Evolutionary conservation across 53 echinoderm and acorn worm genomes (phyloP).

Genomic region (Stichopus horrens): DNA sequence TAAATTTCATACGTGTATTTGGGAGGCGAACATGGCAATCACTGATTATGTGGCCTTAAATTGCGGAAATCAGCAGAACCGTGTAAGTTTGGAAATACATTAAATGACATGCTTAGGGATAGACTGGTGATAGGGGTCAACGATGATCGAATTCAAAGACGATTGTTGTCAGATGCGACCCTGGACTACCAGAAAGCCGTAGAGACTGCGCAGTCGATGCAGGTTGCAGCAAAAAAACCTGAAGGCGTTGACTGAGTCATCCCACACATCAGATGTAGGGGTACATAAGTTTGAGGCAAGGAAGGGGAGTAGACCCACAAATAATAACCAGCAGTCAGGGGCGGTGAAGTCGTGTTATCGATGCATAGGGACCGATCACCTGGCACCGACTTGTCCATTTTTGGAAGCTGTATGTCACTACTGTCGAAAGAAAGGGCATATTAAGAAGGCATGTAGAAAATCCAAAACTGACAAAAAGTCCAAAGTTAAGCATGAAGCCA

Average conservation of each 20-base stretch:
- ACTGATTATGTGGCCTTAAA: constrained; percentile 34
- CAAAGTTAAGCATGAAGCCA: neutral
- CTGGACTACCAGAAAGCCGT: too few relatives aligned
- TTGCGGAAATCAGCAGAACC: constrained; percentile 10
- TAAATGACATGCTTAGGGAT: constrained; percentile 50
- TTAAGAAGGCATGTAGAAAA: constrained; percentile 21
- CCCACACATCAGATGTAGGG: too few relatives aligned
- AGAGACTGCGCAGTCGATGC: too few relatives aligned
- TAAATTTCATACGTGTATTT: constrained; percentile 15
- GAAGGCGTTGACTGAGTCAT: too few relatives aligned
- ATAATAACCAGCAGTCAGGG: too few relatives aligned
- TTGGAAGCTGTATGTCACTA: constrained; percentile 16
- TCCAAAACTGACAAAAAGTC: neutral
- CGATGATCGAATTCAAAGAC: constrained; percentile 46
- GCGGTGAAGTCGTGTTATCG: too few relatives aligned
- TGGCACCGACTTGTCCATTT: too few relatives aligned
- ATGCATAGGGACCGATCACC: too few relatives aligned
- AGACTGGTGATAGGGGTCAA: constrained; percentile 41
- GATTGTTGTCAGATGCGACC: neutral
- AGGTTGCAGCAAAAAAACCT: too few relatives aligned
- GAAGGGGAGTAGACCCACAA: too few relatives aligned
- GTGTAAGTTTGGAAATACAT: constrained; percentile 47
- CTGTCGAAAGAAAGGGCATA: constrained; percentile 53
- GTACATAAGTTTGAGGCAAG: too few relatives aligned
- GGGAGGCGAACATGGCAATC: constrained; percentile 21